Evolutionary conservation across 2,113 vertebrate genomes (phyloP), one percentile per base, ranked within the genome.

Genomic region (Myanophis thanlyinensis): DNA sequence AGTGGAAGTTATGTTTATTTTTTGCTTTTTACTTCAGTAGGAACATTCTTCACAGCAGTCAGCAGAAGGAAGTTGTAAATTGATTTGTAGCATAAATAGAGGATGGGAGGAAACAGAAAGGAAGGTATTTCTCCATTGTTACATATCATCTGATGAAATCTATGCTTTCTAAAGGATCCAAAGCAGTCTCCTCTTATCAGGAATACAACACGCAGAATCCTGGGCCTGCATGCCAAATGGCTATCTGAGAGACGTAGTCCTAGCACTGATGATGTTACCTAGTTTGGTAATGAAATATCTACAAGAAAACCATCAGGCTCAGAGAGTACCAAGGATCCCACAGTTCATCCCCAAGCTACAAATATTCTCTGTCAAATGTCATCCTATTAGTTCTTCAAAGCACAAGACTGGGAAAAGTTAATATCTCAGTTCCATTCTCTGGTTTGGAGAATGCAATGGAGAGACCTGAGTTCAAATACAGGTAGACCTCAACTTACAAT

Each of bases 1-100:
- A 86, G 49, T n/a, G 59, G 40, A 48, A 86, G 54, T 51, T 51
- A 35, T 88, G 40, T 88, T 80, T 80, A 30, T 92, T 73, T 87
- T 87, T 56, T 22, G 51, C 13, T 54, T 80, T 62, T 67, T 80
- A 53, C 86, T 87, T 80, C 48, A 88, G 1, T 53, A 62, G 91
- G 59, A 73, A 49, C 67, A 80, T 92, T 53, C 91, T 80, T 92
- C 86, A 88, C 7, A 44, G 59, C 49, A 53, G 86, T 88, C 86
- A 92, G 35, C 48, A 27, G 27, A 80, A 44, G 59, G 88, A 53
- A 53, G 52, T 52, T 80, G 15, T 73, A 80, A 51, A 49, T 25
- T 88, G 86, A 92, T 92, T 92, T 92, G 48, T 88, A 62, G 91
- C 67, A 59, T 59, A 88, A 52, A 49, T 20, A 40, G 59, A 25